phyloP scores from a whole-genome alignment of 2,888 invertebrate genomes.

The Chymomyza amoena region DNA sequence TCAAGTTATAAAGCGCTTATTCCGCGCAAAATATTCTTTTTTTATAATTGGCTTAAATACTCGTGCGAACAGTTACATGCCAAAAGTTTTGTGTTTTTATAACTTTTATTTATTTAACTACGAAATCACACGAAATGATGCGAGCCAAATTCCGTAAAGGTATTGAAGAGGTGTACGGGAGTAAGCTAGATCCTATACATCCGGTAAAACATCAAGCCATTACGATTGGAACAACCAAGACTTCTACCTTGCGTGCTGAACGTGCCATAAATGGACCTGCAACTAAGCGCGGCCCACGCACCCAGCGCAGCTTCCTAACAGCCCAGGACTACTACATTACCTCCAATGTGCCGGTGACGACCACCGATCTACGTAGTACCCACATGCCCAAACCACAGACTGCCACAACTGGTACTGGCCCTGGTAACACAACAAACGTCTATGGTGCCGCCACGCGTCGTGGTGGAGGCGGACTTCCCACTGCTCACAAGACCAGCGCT shows the following conservation, averaged over 20 bases:
- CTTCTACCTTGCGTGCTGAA: conserved; percentile 45
- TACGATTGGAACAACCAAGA: conserved; percentile 33
- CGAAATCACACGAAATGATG: conserved; percentile 58
- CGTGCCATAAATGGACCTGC: conserved; percentile 18
- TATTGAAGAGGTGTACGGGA: conserved; percentile 73
- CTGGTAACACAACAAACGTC: not conserved
- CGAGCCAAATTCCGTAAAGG: conserved; percentile 68
- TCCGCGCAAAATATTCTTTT: not conserved
- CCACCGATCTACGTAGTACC: conserved; percentile 37
- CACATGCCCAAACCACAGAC: not conserved
- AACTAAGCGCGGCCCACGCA: conserved; percentile 40
- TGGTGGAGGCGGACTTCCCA: not conserved
- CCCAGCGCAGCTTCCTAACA: conserved; percentile 58
- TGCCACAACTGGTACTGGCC: too few relatives aligned
- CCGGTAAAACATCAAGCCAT: conserved; percentile 43
- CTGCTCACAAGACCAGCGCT: conserved; percentile 24
- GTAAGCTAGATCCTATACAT: conserved; percentile 55
- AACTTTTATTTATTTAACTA: not conserved
- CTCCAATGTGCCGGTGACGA: conserved; percentile 51
- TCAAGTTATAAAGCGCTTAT: not conserved
- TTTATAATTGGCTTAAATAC: not conserved
- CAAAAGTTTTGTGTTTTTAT: not conserved
- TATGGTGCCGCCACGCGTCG: conserved; percentile 6
- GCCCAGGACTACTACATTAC: conserved; percentile 63
- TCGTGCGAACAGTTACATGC: not conserved